Evolutionary conservation across 2,797 vertebrate species (phyloP), one percentile per base, ranked within the genome.

Genomic region (Capromys pilorides): DNA sequence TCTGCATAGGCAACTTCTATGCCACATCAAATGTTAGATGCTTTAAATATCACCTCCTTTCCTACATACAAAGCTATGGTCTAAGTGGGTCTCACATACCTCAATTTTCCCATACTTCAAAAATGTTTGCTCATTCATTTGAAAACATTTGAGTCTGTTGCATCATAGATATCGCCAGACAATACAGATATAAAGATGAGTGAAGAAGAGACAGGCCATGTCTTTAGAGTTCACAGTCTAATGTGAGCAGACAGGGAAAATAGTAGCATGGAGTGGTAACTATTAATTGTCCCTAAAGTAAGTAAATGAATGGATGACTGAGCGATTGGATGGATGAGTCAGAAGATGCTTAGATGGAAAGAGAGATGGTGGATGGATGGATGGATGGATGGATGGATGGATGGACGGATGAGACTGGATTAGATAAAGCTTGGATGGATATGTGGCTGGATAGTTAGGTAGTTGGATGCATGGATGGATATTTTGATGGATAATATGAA

Each of bases 141-240:
- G 49, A 83, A 96, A 96, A 86, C 18, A 84, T 82, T 69, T 96
- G 79, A 90, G 28, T 93, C 64, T 86, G n/a, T 41, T 96, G 1
- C 79, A 89, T 78, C 64, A 26, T 51, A 66, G 83, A 79, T 69
- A 73, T 26, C 90, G 22, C 28, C 54, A 31, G 77, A 93, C 13
- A 49, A 16, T 61, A 51, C 59, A 80, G 71, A 84, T 80, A 62
- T 18, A 90, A 84, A 88, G 19, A 86, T 41, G 26, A 94, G 80
- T 83, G 6, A 83, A 95, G 67, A 93, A 90, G 5, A 9, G 36
- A 57, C 10, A 82, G 22, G 21, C 6, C n/a, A 59, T 62, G 2
- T 6, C 16, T n/a, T 83, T 88, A 28, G 0, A 90, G 12, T 67
- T 94, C 18, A 81, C 4, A 12, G 61, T 57, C 66, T 64, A 78